These are phyloP conservation scores for Lepeophtheirus salmonis DNA, from an alignment of 1,140 invertebrate genomes.

Conservation along the genomic window DNA sequence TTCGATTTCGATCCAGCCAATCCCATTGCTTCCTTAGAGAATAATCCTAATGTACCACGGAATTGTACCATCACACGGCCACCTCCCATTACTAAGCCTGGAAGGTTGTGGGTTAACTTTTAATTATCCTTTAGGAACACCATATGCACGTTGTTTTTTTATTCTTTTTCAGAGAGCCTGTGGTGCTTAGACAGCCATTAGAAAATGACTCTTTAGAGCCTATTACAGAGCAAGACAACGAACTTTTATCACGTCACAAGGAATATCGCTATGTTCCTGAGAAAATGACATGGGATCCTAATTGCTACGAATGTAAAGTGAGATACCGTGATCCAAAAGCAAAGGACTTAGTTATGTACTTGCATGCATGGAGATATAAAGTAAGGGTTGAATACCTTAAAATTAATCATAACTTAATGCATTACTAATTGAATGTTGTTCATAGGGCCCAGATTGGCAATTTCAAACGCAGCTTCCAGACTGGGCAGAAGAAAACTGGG, in stretches of 20 bases:
- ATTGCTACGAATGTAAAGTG: slow-evolving; percentile 80
- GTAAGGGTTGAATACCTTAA: slow-evolving; percentile 26
- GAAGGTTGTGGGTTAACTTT: background rate
- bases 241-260: slow-evolving; percentile 3
- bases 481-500: slow-evolving; percentile 18
- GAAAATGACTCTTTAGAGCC: slow-evolving; percentile 13
- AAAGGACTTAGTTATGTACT: slow-evolving; percentile 76
- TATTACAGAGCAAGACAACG: slow-evolving; percentile 14
- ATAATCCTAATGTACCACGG: slow-evolving; percentile 14
- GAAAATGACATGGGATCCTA: slow-evolving; percentile 55
- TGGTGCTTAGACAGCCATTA: slow-evolving; percentile 14
- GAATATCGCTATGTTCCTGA: slow-evolving; percentile 40
- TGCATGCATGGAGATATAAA: slow-evolving; percentile 81
- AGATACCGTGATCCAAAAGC: slow-evolving; percentile 73
- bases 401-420: background rate
- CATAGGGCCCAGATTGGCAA: slow-evolving; percentile 46
- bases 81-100: slow-evolving; percentile 12
- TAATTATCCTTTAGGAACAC: too few relatives aligned
- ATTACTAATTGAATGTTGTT: slow-evolving; percentile 19
- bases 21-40: slow-evolving; percentile 14
- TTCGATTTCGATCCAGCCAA: slow-evolving; percentile 13
- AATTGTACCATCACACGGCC: slow-evolving; percentile 18
- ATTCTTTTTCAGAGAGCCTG: slow-evolving; percentile 9
- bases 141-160: background rate
- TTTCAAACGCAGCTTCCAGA: slow-evolving; percentile 17